These are phyloP conservation scores for Phainopepla nitens DNA, from an alignment of 2,113 vertebrate genomes.

Conservation along the genomic window DNA sequence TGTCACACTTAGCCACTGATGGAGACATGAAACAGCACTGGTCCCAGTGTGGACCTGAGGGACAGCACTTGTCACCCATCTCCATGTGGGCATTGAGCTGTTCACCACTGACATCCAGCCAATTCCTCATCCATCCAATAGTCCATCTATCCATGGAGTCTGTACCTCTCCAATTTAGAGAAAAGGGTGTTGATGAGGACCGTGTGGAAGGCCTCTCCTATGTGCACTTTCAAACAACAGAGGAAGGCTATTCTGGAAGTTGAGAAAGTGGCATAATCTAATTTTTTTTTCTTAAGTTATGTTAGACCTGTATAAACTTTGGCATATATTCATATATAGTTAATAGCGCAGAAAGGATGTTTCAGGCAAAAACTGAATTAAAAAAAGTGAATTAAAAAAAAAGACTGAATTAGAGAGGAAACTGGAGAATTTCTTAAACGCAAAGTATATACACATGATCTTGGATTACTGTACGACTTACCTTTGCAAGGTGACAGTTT, in stretches of 20 bases:
- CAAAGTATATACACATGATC: background rate
- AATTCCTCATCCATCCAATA: background rate
- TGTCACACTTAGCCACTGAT: background rate
- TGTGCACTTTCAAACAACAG: background rate
- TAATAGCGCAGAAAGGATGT: background rate
- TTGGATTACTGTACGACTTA: background rate
- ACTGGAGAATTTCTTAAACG: background rate
- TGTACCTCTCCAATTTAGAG: fast-evolving
- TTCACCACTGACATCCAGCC: background rate
- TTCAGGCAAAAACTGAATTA: background rate
- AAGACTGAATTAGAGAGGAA: background rate
- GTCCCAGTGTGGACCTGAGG: fast-evolving
- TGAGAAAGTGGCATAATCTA: background rate
- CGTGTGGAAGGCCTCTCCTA: fast-evolving
- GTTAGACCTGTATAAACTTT: background rate
- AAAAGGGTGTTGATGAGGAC: background rate
- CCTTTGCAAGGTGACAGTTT: background rate
- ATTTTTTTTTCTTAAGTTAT: background rate
- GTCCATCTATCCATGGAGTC: background rate
- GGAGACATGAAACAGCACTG: background rate
- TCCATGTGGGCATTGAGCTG: background rate
- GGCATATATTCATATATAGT: background rate
- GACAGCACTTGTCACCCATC: background rate
- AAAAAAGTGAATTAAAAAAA: background rate
- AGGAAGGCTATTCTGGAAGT: background rate